Evolutionary conservation across 2,888 invertebrate species (phyloP), one percentile per base, ranked within the genome.

Genomic region (Megaustenia siamemsis): DNA sequence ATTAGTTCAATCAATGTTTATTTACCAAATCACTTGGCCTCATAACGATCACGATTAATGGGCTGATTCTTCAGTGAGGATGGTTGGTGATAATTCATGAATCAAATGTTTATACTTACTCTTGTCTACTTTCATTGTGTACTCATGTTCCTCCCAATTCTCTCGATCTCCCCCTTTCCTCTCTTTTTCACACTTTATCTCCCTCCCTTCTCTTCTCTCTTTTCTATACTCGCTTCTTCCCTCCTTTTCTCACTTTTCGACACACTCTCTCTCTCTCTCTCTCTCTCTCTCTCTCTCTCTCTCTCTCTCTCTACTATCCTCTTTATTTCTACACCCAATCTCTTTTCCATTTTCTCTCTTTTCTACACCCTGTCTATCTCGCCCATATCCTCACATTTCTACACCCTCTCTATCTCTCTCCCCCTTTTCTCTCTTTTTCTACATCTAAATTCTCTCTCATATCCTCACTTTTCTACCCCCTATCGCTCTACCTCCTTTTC

Each of bases 401-500:
- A 10, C 68, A 21, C 24, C 32, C 32, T 71, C 15, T 21, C 6
- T 71, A 12, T 35, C 3, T 28, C 32, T 63, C 63, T 63, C 63
- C 63, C 24, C 24, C 63, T 6, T 21, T 21, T 63, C 63, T 63
- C 63, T 63, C 63, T 15, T 28, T 63, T 28, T 45, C 45, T 75
- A 38, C 45, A 10, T 45, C 45, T 45, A 21, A 45, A 38, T 75
- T 15, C 45, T 75, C 75, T 45, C 75, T 75, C 75, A 3, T 45
- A 43, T 43, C 45, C 75, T 75, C 75, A 24, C 8, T 75, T 45
- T 75, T 56, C 28, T 56, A 35, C 60, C 28, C 77, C 21, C 77
- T 53, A 53, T 53, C 56, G 21, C 32, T 53, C 53, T 53, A 53
- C 28, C 56, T 24, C 56, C 28, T 6, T 28, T 15, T 53, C 56